Evolutionary conservation across 1,140 invertebrate species (phyloP).

Genomic region (Nasonia vitripennis): DNA sequence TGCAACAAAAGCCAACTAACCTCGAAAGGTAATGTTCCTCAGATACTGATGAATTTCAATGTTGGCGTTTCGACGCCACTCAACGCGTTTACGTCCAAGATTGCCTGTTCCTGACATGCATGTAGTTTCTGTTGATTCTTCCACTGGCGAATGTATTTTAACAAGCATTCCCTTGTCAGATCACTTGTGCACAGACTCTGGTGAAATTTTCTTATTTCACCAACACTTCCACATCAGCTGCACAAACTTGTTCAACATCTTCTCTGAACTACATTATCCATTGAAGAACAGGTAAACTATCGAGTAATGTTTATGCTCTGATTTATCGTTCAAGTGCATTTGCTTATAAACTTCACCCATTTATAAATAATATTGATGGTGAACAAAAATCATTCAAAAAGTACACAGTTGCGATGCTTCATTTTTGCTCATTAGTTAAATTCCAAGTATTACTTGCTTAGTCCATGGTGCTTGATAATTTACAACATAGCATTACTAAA

Average conservation of each 20-base stretch:
- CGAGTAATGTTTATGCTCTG: slow-evolving; percentile 66
- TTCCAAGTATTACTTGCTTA: neutral
- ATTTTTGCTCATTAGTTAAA: neutral
- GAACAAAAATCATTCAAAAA: slow-evolving; percentile 9
- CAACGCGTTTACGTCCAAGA: slow-evolving; percentile 74
- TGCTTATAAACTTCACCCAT: slow-evolving; percentile 69
- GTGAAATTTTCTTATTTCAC: slow-evolving; percentile 53
- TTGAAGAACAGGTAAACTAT: slow-evolving; percentile 70
- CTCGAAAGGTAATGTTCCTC: slow-evolving; percentile 31
- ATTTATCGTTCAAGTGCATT: slow-evolving; percentile 65
- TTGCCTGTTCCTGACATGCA: slow-evolving; percentile 75
- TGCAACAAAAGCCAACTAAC: slow-evolving; percentile 26
- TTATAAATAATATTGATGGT: slow-evolving; percentile 62
- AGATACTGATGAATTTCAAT: slow-evolving; percentile 30
- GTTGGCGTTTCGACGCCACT: slow-evolving; percentile 74
- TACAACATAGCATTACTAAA: neutral
- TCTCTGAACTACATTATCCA: slow-evolving; percentile 67
- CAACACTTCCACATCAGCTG: slow-evolving; percentile 61
- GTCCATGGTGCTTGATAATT: neutral
- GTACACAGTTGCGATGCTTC: neutral
- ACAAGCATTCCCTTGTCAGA: slow-evolving; percentile 51
- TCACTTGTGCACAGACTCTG: slow-evolving; percentile 30
- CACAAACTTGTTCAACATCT: slow-evolving; percentile 60
- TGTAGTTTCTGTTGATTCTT: slow-evolving; percentile 69
- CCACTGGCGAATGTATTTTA: slow-evolving; percentile 34